Base-by-base conservation (phyloP, 2,113 vertebrate genomes). In the Meles meles region DNA sequence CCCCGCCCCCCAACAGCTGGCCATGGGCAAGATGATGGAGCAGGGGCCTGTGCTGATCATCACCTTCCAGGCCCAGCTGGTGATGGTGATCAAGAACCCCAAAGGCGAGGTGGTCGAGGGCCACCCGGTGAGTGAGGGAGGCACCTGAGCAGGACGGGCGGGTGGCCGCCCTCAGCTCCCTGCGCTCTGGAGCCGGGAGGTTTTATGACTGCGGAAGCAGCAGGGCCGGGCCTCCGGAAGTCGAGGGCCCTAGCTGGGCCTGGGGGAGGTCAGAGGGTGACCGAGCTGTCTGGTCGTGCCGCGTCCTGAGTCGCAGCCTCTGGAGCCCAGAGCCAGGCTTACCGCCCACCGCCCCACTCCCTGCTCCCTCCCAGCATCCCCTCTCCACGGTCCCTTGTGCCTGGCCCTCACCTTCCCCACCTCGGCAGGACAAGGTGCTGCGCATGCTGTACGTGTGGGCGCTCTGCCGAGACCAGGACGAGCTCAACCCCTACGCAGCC, bases 21-120 rank as follows among this genome's bases (percentile, higher is more conserved):
- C 99, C 37, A 99, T 99, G 99, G 99, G 99, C 47, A 99, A 99
- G 99, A 99, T 99, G 99, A 99, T 99, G 99, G 99, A 99, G 83
- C 99, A 99, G 97, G 99, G 99, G 2, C 99, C 99, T 0, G 99
- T 99, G 34, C 97, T 99, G 80, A 99, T 99, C 65, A 99, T 99
- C 98, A 99, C 99, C 39, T 99, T 99, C 98, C 99, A 99, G 97
- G 99, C 99, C 79, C 99, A 99, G 98, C 90, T 99, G 2, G 99
- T 99, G 86, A 99, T 99, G 99, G 99, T 99, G 85, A 98, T 99
- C 92, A 99, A 99, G 96, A 99, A 99, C 98, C 96, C 99, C 92
- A 99, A 99, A 71, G 99, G 99, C 39, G 99, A 99, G 0, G 99
- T 99, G 97, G 99, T 99, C 10, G 99, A 99, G 98, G 99, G 99